Evolutionary conservation across 2,888 invertebrate genomes (phyloP), one percentile per base, ranked within the genome.

Genomic region (Acholoe squamosa): DNA sequence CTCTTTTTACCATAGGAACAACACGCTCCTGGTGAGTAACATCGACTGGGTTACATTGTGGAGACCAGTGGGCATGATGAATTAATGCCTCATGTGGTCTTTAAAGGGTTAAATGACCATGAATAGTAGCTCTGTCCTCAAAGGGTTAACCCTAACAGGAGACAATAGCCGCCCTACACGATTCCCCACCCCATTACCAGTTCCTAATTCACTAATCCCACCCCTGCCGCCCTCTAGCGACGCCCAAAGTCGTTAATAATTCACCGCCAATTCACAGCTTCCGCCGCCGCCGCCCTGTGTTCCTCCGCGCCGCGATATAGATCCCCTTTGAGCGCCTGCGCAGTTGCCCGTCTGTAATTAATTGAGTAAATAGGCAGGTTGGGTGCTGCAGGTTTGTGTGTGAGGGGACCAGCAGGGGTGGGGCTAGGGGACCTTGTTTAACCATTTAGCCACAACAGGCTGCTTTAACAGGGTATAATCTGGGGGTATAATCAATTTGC

Each of bases 301-400:
- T 25, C 71, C 28, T 71, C 71, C 71, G 71, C 71, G 71, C 71
- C 71, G 71, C 25, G 71, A 71, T 71, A 71, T 71, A 71, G 71
- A 71, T 28, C 71, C 71, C 34, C 80, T 25, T 10, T 84, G 84
- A 43, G 84, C 43, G 34, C 43, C 28, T 84, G 84, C 84, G 51
- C 84, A 84, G 43, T 84, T 34, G 84, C 12, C 43, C 84, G 43
- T 51, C n/a, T 51, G 84, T 84, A 84, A 84, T 84, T 84, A 84
- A 84, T 84, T 84, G 34, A 33, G 43, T 84, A 84, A 84, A 84
- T 84, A 84, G 84, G 84, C 25, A 28, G n/a, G 14, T 0, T 3
- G 71, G 71, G 12, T 0, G 7, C 25, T 0, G 25, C 7, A 7
- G 61, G 61, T 43, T 3, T 43, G 43, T 43, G 43, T 43, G 43